A percentile compares a stretch with the other conserved stretches of the same genome.
phyloP scores from a whole-genome alignment of 2,797 vertebrate genomes.

The Acanthurus tractus region DNA sequence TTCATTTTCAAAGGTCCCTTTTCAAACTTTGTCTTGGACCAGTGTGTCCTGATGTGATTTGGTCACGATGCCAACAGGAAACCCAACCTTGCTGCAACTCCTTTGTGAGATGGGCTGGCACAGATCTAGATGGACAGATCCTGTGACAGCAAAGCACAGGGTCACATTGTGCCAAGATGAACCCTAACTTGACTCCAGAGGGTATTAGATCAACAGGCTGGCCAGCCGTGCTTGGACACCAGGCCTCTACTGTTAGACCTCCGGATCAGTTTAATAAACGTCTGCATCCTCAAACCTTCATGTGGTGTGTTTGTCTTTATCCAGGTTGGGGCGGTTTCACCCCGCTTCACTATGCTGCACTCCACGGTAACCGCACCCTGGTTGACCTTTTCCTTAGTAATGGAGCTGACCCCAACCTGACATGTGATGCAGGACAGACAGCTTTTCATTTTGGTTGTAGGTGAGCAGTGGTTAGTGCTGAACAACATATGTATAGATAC shows the following conservation, averaged over 20 bases:
- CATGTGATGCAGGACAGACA: slow-evolving; percentile 86
- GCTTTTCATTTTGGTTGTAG: slow-evolving; percentile 88
- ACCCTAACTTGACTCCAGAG: slow-evolving; percentile 25
- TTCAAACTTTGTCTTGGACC: slow-evolving; percentile 20
- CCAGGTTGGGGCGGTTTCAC: slow-evolving; percentile 89
- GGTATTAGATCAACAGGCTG: slow-evolving; percentile 39
- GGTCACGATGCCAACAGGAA: slow-evolving; percentile 45
- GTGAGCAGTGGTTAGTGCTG: slow-evolving; percentile 55
- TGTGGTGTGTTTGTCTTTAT: slow-evolving; percentile 40
- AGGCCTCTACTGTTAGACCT: slow-evolving; percentile 11
- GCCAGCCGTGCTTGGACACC: slow-evolving; percentile 14
- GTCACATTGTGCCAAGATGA: slow-evolving; percentile 54
- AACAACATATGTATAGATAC: slow-evolving; percentile 7
- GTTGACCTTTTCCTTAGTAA: slow-evolving; percentile 82
- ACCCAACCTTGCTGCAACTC: slow-evolving; percentile 30
- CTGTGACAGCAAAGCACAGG: slow-evolving; percentile 55
- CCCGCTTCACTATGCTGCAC: slow-evolving; percentile 86
- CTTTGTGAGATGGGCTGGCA: slow-evolving; percentile 48
- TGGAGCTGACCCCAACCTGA: slow-evolving; percentile 85
- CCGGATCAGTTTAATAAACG: slow-evolving; percentile 33
- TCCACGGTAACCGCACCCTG: slow-evolving; percentile 84
- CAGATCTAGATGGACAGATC: slow-evolving; percentile 49
- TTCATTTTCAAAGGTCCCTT: background rate
- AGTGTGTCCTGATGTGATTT: slow-evolving; percentile 55
- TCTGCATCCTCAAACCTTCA: slow-evolving; percentile 16